Evolutionary conservation across 2,797 vertebrate genomes (phyloP).

Genomic region (Tragopan temminckii): DNA sequence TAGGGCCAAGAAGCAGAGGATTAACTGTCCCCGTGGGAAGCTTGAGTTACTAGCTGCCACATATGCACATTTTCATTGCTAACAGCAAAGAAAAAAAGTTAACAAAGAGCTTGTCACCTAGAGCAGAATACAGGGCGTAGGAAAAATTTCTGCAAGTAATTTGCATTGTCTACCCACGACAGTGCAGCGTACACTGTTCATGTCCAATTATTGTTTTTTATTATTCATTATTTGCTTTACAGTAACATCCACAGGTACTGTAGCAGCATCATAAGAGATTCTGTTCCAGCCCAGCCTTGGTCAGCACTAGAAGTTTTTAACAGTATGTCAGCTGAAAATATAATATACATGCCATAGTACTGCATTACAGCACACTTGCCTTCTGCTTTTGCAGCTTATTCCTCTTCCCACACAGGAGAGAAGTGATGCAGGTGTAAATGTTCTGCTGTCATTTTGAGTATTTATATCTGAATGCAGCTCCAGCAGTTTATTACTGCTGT

Average conservation of each 20-base stretch:
- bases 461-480: not conserved
- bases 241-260: not conserved
- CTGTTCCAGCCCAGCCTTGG: not conserved
- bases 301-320: not conserved
- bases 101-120: constrained; percentile 64
- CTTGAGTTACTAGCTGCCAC: constrained; percentile 85
- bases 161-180: constrained; percentile 2
- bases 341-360: not conserved
- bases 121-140: not conserved
- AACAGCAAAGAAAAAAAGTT: constrained; percentile 54
- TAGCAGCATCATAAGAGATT: not conserved
- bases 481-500: not conserved
- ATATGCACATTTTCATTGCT: constrained; percentile 58
- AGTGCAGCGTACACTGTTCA: not conserved
- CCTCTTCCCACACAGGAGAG: not conserved
- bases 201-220: constrained; percentile 49
- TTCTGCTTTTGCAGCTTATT: not conserved
- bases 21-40: constrained; percentile 84
- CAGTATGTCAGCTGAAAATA: not conserved
- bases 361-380: not conserved
- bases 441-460: not conserved
- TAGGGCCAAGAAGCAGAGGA: constrained; percentile 84
- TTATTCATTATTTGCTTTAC: constrained; percentile 34
- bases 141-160: constrained; percentile 16
- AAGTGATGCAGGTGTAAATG: not conserved